Percentiles rank a stretch among this genome's conserved stretches.
These are phyloP conservation scores for Noctua fimbriata DNA, from an alignment of 2,888 invertebrate genomes.

Conservation along the genomic window DNA sequence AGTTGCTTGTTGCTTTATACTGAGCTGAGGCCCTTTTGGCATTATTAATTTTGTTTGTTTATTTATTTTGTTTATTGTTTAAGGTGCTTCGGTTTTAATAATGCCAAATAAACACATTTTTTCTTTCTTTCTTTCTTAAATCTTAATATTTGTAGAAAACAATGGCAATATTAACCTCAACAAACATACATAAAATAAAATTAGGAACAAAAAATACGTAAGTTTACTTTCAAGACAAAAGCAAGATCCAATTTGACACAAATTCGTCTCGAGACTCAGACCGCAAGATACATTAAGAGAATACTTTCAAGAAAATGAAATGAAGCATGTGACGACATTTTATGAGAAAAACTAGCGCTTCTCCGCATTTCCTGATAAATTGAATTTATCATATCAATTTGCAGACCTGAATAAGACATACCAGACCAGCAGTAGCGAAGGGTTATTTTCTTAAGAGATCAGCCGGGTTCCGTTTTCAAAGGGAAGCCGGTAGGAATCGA, in stretches of 20 bases:
- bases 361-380: slow-evolving; percentile 25
- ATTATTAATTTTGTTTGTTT: too few species aligned
- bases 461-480: too few species aligned
- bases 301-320: slow-evolving; percentile 16
- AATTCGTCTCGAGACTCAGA: slow-evolving; percentile 23
- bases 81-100: too few species aligned
- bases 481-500: too few species aligned
- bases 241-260: slow-evolving; percentile 38
- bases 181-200: background rate
- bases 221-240: background rate
- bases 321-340: slow-evolving; percentile 27
- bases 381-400: slow-evolving; percentile 40
- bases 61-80: too few species aligned
- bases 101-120: too few species aligned
- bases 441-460: too few species aligned
- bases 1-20: background rate
- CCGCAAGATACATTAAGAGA: slow-evolving; percentile 26
- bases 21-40: too few species aligned
- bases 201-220: background rate
- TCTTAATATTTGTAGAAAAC: slow-evolving; percentile 1
- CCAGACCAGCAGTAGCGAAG: too few species aligned
- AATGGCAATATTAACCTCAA: background rate
- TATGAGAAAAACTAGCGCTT: slow-evolving; percentile 23
- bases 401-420: background rate
- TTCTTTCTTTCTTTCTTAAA: background rate